Base-by-base conservation (phyloP, 2,888 invertebrate genomes). In the Lymantria dispar region DNA sequence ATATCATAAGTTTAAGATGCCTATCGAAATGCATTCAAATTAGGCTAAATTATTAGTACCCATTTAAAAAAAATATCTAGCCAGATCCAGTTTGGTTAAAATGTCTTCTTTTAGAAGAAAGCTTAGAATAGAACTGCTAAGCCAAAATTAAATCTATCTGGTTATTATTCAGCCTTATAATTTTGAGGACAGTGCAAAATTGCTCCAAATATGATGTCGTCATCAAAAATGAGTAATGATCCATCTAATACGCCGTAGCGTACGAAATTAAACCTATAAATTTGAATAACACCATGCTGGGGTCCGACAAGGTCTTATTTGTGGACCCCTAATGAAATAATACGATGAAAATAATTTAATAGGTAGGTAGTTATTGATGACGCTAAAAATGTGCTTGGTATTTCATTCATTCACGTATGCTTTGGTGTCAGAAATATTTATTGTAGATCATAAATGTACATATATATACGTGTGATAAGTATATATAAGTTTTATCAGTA, bases 181-280 rank as follows among this genome's bases (percentile, higher is more conserved):
- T 68, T 68, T 60, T 50, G 51, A 64, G 56, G 60, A 51, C 59
- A 59, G 61, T 61, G 50, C 60, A 54, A 68, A 68, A 68, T 68
- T 59, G 58, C 59, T 56, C 47, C 52, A 59, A 72, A 64, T 68
- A 68, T 70, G 76, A 76, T 72, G 74, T 60, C 67, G 60, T 74
- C 76, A 78, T 81, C 78, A 79, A 70, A 74, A 76, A 75, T 78
- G 76, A 79, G 69, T 75, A 77, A 83, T 76, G 78, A 69, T 66
- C 68, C 63, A 22, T 68, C 72, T 78, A 80, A 78, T 76, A 72
- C 73, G 73, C 68, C 69, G 72, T 70, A 70, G 74, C 72, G 76
- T 76, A 84, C 78, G 79, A 82, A 83, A 83, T 85, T 81, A 78
- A 83, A 79, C 78, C 74, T 70, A 80, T 84, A 83, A 83, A 83